These are phyloP conservation scores for Nephrocerus scutellatus DNA, from an alignment of 2,888 invertebrate genomes.

Conservation along the genomic window DNA sequence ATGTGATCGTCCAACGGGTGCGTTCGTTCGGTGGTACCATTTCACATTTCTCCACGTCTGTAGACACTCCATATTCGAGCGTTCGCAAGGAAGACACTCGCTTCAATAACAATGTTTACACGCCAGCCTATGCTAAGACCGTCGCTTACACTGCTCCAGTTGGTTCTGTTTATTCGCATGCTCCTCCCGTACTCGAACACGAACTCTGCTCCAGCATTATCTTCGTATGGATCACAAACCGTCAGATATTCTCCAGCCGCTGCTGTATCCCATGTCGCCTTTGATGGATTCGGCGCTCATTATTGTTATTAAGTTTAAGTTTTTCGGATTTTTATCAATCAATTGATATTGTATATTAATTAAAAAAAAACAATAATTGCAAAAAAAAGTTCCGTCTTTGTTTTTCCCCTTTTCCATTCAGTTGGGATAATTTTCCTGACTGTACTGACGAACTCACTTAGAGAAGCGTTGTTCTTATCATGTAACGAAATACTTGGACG, in stretches of 20 bases:
- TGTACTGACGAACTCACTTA: too few relatives aligned
- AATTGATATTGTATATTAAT: too few relatives aligned
- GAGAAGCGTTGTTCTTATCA: too few relatives aligned
- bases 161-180: constrained; percentile 21
- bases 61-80: constrained; percentile 52
- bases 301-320: constrained; percentile 61
- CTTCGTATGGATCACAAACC: too few relatives aligned
- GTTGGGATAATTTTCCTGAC: too few relatives aligned
- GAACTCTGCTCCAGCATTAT: too few relatives aligned
- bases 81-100: constrained; percentile 51
- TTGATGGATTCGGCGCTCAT: constrained; percentile 53
- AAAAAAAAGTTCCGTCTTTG: too few relatives aligned
- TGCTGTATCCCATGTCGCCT: constrained; percentile 55
- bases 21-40: constrained; percentile 50
- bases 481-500: too few relatives aligned
- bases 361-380: too few relatives aligned
- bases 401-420: too few relatives aligned
- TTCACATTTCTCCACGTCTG: constrained; percentile 51
- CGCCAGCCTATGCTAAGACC: constrained; percentile 32
- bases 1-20: constrained; percentile 33
- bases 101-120: constrained; percentile 51
- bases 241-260: constrained; percentile 50
- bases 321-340: too few relatives aligned
- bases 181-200: constrained; percentile 29
- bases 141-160: constrained; percentile 26